Evolutionary conservation across 2,797 vertebrate species (phyloP), one percentile per base, ranked within the genome.

Genomic region (Muscicapa striata): DNA sequence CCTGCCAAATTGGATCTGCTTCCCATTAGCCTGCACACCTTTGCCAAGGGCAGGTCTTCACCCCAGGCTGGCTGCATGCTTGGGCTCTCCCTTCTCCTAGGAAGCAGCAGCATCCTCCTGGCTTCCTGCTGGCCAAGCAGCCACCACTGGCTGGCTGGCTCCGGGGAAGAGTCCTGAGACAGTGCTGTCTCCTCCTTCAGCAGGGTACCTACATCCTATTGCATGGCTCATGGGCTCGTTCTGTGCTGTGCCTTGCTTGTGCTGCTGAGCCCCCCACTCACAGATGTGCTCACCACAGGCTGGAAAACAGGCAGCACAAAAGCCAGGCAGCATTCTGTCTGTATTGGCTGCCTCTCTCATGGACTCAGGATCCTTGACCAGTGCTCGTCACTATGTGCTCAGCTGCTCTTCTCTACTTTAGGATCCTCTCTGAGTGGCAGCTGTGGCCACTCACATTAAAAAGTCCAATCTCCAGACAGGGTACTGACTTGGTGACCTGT

Each of bases 361-460:
- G 13, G 64, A 15, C 0, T 3, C 9, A 72, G 40, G 49, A 34
- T 27, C 32, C 30, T 5, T 46, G 34, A 72, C 51, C 45, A 77
- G 24, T 2, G 10, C 15, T 55, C 0, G 0, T 48, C 36, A 12
- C 32, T 41, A 3, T 10, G 52, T 34, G 26, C 3, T 76, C 40
- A 79, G 61, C 67, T 91, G 54, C 57, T 70, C 5, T 67, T 46
- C 57, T 67, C 10, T 84, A 1, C 67, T 93, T 70, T 43, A 63
- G 58, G 32, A 29, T 70, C 15, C 21, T 82, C 40, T 70, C 51
- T 62, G 67, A 32, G 40, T 15, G 48, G 11, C 21, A 73, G 29
- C 55, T 84, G 15, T 36, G 45, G 13, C 73, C 36, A 48, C 21
- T 69, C 27, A 24, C 26, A 36, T 63, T 75, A 23, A 58, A 62